A percentile compares a stretch with the other conserved stretches of the same genome.
Conservation (phyloP, 1,140 invertebrate species). For the Hypothenemus hampei region DNA sequence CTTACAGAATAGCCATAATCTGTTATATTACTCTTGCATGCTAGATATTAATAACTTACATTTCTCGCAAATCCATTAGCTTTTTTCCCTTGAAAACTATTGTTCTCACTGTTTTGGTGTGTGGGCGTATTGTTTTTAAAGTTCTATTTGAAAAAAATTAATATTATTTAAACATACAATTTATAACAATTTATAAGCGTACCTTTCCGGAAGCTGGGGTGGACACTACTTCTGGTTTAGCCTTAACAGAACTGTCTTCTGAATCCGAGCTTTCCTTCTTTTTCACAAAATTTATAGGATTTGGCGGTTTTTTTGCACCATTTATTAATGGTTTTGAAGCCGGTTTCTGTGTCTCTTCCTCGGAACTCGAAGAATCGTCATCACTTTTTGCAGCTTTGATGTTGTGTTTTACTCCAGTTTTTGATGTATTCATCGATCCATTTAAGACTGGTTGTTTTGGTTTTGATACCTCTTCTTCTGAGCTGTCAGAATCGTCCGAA, state of each 20-base stretch:
- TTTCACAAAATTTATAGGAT: conserved; percentile 14
- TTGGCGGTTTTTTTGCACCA: not conserved
- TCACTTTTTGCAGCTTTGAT: not conserved
- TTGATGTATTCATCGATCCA: not conserved
- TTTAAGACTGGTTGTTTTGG: not conserved
- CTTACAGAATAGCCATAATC: no score
- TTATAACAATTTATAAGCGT: not conserved
- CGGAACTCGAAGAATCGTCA: not conserved
- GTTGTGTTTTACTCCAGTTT: conserved; percentile 1
- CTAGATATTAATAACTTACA: no score
- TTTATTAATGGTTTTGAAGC: not conserved
- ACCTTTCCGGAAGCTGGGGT: conserved; percentile 32
- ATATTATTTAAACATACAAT: no score
- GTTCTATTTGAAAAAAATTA: no score
- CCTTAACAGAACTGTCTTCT: conserved; percentile 20
- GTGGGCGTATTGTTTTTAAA: no score
- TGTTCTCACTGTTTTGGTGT: no score
- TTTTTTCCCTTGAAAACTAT: no score
- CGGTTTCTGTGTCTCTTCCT: not conserved
- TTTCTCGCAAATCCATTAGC: no score
- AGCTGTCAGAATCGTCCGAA: conserved; percentile 31
- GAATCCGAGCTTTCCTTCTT: conserved; percentile 26
- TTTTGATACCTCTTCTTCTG: conserved; percentile 26
- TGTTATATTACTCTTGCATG: no score
- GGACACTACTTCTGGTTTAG: conserved; percentile 10